Evolutionary conservation across 2,113 vertebrate species (phyloP).

Genomic region (Mesembrinibis cayennensis): DNA sequence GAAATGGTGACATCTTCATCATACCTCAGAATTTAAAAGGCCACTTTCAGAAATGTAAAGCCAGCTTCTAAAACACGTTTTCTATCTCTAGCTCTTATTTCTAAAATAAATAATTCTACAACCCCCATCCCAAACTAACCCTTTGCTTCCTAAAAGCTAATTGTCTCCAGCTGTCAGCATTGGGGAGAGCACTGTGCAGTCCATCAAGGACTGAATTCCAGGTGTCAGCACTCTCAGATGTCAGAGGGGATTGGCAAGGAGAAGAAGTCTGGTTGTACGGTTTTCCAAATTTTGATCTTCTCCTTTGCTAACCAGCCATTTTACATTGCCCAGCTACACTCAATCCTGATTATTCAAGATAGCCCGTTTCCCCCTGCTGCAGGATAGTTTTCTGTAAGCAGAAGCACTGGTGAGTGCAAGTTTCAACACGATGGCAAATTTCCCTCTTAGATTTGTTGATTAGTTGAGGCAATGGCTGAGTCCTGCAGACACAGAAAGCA

Average conservation of each 20-base stretch:
- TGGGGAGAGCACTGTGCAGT: not conserved
- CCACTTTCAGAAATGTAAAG: not conserved
- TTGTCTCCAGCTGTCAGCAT: not conserved
- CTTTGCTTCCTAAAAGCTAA: not conserved
- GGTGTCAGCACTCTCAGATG: not conserved
- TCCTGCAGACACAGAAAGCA: not conserved
- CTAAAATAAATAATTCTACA: not conserved
- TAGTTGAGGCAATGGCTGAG: fast-evolving
- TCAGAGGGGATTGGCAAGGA: not conserved
- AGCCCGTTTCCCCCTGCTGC: not conserved
- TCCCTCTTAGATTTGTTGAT: not conserved
- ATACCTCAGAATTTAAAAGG: not conserved
- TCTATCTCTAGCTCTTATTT: not conserved
- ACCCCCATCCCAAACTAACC: not conserved
- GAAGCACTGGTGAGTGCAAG: not conserved
- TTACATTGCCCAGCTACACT: not conserved
- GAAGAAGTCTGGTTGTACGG: fast-evolving
- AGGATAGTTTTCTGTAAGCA: not conserved
- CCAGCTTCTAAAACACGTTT: not conserved
- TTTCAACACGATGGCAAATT: not conserved
- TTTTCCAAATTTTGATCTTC: not conserved
- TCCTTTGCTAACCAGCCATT: not conserved
- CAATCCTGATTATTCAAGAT: not conserved
- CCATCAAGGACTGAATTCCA: not conserved
- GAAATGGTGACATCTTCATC: not conserved